These are phyloP conservation scores for Noctua fimbriata DNA, from an alignment of 2,888 invertebrate genomes.

Conservation along the genomic window DNA sequence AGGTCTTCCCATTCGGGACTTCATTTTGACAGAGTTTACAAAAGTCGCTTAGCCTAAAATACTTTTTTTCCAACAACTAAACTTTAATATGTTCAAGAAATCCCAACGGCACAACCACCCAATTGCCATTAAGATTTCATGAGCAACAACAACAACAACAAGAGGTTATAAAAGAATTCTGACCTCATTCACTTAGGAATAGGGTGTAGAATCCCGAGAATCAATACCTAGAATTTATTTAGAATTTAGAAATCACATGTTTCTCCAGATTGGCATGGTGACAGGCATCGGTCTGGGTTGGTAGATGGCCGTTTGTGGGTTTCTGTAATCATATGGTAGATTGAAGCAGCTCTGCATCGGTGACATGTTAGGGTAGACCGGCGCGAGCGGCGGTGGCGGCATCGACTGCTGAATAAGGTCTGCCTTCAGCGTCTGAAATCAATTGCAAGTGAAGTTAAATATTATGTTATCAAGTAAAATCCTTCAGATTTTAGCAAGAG, in stretches of 20 bases:
- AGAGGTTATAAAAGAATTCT: slow-evolving; percentile 48
- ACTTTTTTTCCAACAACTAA: slow-evolving; percentile 41
- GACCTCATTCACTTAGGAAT: slow-evolving; percentile 61
- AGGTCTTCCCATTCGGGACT: neutral
- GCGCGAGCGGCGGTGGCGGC: slow-evolving; percentile 69
- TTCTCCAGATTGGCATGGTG: slow-evolving; percentile 76
- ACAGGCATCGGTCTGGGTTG: slow-evolving; percentile 72
- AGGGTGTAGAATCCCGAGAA: slow-evolving; percentile 60
- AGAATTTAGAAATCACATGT: slow-evolving; percentile 66
- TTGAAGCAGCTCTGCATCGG: slow-evolving; percentile 73
- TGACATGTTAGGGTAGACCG: slow-evolving; percentile 73
- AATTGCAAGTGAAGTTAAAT: neutral
- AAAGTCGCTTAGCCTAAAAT: slow-evolving; percentile 59
- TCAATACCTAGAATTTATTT: slow-evolving; percentile 25
- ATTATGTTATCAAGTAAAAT: neutral
- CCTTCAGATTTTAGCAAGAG: neutral
- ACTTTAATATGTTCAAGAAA: slow-evolving; percentile 28
- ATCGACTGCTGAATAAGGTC: slow-evolving; percentile 76
- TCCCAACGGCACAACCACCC: slow-evolving; percentile 36
- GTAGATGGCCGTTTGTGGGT: slow-evolving; percentile 67
- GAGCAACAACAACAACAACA: slow-evolving; percentile 29
- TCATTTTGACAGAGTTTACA: neutral
- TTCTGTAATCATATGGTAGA: slow-evolving; percentile 77
- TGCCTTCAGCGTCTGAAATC: slow-evolving; percentile 76
- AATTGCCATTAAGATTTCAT: slow-evolving; percentile 41